Percentiles rank a stretch among this genome's conserved stretches.
These are phyloP conservation scores for Hydrotaea cyrtoneurina DNA, from an alignment of 2,888 invertebrate species.

Conservation along the genomic window DNA sequence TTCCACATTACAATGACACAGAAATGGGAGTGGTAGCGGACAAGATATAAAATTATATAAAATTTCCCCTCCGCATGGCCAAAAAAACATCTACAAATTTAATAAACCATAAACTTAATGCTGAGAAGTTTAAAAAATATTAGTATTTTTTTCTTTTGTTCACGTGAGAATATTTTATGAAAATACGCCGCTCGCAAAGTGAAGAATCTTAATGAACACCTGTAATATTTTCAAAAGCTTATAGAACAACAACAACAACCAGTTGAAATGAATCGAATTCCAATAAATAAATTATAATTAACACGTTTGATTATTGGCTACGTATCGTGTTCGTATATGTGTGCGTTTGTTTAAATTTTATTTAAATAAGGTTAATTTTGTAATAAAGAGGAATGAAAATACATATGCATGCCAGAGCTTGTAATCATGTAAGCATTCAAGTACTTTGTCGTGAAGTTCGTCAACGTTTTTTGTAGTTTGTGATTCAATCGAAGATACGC, in stretches of 20 bases:
- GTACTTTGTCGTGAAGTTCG: conserved; percentile 39
- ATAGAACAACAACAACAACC: background rate
- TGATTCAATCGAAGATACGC: conserved; percentile 16
- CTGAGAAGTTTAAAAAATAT: conserved; percentile 42
- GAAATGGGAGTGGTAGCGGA: background rate
- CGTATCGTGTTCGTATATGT: background rate
- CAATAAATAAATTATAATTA: conserved; percentile 18
- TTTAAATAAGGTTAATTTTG: conserved; percentile 52
- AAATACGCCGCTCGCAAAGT: background rate
- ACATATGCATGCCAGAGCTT: conserved; percentile 13
- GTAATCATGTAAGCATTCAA: background rate
- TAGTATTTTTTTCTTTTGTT: background rate
- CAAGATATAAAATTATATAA: background rate
- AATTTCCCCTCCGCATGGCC: background rate
- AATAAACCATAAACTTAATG: conserved; percentile 19
- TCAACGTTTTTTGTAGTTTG: conserved; percentile 19
- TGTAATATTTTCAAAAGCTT: conserved; percentile 36
- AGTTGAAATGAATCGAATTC: background rate
- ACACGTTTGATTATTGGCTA: background rate
- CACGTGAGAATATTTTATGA: conserved; percentile 18
- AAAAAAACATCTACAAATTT: background rate
- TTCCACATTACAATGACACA: background rate
- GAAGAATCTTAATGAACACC: conserved; percentile 10
- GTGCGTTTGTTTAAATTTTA: background rate
- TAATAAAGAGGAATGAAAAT: conserved; percentile 38